Evolutionary conservation across 2,888 invertebrate genomes (phyloP).

Genomic region (Agrilus cyanescens): DNA sequence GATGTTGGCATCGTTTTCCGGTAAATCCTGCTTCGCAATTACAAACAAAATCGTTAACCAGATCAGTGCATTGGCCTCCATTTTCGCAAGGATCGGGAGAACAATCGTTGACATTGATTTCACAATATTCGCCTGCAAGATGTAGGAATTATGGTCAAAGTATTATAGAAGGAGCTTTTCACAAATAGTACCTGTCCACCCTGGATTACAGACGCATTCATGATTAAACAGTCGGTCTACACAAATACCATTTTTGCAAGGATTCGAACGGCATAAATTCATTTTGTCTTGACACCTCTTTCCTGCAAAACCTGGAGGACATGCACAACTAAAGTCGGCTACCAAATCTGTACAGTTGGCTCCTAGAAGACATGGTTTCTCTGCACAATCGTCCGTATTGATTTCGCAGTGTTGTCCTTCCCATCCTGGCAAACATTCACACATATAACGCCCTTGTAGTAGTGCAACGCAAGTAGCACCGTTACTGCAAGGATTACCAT

Average conservation of each 20-base stretch:
- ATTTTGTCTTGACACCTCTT: constrained; percentile 93
- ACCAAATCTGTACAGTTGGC: constrained; percentile 90
- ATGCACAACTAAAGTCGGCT: constrained; percentile 86
- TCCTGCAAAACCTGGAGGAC: constrained; percentile 90
- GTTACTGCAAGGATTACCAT: constrained; percentile 83
- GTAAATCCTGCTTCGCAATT: constrained; percentile 90
- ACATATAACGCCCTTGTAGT: constrained; percentile 85
- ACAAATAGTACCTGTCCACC: constrained; percentile 59
- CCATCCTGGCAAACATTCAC: constrained; percentile 95
- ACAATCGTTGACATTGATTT: constrained; percentile 88
- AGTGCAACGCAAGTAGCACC: constrained; percentile 81
- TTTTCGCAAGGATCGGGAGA: constrained; percentile 80
- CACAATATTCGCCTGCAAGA: constrained; percentile 54
- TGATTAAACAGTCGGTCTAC: constrained; percentile 78
- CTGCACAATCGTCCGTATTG: constrained; percentile 89
- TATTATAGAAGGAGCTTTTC: background rate
- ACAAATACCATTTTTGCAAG: constrained; percentile 89
- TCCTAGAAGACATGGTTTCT: constrained; percentile 80
- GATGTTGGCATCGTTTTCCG: constrained; percentile 85
- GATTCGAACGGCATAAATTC: constrained; percentile 77
- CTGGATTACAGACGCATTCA: constrained; percentile 83
- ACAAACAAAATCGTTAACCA: constrained; percentile 73
- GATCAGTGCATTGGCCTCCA: constrained; percentile 82
- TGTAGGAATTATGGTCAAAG: background rate
- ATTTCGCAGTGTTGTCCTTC: constrained; percentile 89